phyloP scores from a whole-genome alignment of 2,888 invertebrate genomes.

The Lasioglossum oenotherae region DNA sequence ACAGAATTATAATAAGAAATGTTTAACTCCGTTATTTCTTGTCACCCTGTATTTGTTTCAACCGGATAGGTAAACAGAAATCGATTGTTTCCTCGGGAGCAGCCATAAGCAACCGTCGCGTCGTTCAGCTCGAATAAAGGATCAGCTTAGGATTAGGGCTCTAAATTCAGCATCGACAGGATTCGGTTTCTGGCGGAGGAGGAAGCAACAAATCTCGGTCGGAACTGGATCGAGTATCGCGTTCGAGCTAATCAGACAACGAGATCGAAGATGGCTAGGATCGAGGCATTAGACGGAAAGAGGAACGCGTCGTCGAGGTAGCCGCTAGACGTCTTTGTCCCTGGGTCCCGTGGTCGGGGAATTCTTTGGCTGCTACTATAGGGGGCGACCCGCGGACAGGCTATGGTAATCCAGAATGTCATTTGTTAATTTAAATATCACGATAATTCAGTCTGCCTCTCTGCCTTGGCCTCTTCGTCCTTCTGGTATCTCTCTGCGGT shows the following conservation, averaged over 20 bases:
- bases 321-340: conserved; percentile 68
- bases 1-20: too few species aligned
- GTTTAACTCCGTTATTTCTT: too few species aligned
- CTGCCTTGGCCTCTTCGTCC: conserved; percentile 52
- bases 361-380: conserved; percentile 74
- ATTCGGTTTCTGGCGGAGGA: neutral
- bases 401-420: conserved; percentile 81
- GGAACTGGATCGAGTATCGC: neutral
- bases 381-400: conserved; percentile 72
- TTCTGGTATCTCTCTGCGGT: conserved; percentile 47
- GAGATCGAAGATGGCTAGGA: conserved; percentile 12
- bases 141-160: neutral
- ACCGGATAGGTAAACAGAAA: neutral
- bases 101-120: neutral
- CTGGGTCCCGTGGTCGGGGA: conserved; percentile 62
- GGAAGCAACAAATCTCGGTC: neutral
- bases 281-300: conserved; percentile 31
- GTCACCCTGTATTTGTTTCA: neutral
- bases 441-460: conserved; percentile 80
- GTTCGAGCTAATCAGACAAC: conserved; percentile 2
- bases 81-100: neutral
- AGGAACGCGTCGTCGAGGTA: conserved; percentile 36
- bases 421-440: conserved; percentile 83
- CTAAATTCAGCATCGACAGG: neutral
- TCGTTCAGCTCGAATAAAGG: neutral